Percentiles rank a stretch among this genome's conserved stretches.
Evolutionary conservation across 2,797 vertebrate genomes (phyloP).

Genomic region (Cossypha caffra): DNA sequence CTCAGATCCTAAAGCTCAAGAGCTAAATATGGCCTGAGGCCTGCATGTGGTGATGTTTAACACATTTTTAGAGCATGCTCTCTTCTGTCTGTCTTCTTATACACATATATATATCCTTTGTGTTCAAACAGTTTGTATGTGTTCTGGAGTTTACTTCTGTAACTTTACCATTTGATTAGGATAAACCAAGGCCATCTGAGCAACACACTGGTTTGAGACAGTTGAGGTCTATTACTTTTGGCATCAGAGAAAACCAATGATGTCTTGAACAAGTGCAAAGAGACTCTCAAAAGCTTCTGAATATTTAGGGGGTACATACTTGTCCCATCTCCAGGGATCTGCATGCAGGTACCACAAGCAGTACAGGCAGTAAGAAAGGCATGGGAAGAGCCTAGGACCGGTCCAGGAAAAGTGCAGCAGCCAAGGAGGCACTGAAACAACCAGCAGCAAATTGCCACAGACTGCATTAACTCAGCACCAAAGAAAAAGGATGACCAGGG

Average conservation of each 20-base stretch:
- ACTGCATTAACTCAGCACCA: not conserved
- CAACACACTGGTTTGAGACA: not conserved
- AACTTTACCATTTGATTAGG: not conserved
- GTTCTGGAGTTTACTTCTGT: not conserved
- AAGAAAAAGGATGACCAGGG: not conserved
- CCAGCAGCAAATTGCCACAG: not conserved
- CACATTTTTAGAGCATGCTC: not conserved
- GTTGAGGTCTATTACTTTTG: no score
- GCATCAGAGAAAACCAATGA: no score
- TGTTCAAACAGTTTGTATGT: not conserved
- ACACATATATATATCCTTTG: not conserved
- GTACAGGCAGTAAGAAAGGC: not conserved
- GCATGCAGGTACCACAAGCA: not conserved
- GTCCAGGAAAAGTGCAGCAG: not conserved
- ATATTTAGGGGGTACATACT: not conserved
- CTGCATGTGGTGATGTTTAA: not conserved
- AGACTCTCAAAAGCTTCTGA: not conserved
- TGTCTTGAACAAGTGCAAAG: not conserved
- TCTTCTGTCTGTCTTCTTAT: not conserved
- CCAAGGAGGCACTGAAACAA: not conserved
- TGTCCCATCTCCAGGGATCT: not conserved
- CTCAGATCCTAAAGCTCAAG: not conserved
- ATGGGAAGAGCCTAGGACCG: not conserved
- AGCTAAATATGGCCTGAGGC: not conserved
- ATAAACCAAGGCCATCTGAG: not conserved